Percentiles rank a stretch among this genome's conserved stretches.
Evolutionary conservation across 2,113 vertebrate species (phyloP).

Genomic region (Uropsilus gracilis): DNA sequence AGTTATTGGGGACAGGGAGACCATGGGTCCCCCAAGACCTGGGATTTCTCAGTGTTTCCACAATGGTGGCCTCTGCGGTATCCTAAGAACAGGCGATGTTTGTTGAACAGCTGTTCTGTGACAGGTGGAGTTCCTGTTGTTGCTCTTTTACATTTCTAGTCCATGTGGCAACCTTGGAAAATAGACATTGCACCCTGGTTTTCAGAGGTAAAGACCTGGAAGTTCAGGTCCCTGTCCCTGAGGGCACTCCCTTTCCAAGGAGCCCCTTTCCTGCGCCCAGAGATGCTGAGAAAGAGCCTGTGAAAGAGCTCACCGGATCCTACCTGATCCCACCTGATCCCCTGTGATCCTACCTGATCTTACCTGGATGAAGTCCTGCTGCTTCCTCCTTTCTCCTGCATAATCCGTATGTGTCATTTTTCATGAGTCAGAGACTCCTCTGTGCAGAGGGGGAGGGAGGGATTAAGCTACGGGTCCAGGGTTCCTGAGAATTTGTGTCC

Average conservation of each 20-base stretch:
- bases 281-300: too few relatives aligned
- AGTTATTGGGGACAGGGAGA: neutral
- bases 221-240: neutral
- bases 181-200: neutral
- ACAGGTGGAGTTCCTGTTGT: neutral
- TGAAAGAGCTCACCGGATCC: too few relatives aligned
- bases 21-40: neutral
- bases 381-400: too few relatives aligned
- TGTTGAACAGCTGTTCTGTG: neutral
- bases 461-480: neutral
- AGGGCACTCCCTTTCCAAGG: too few relatives aligned
- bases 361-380: too few relatives aligned
- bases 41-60: neutral
- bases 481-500: accelerated
- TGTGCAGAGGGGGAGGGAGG: neutral
- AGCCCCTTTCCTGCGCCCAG: too few relatives aligned
- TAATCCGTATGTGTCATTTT: neutral
- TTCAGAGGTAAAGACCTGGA: neutral
- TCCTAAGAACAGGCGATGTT: neutral
- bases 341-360: too few relatives aligned
- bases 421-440: neutral
- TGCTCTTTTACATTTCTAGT: neutral
- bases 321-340: too few relatives aligned
- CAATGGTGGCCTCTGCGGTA: neutral
- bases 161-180: neutral